phyloP scores from a whole-genome alignment of 2,113 vertebrate species.

The Microtus montanus region DNA sequence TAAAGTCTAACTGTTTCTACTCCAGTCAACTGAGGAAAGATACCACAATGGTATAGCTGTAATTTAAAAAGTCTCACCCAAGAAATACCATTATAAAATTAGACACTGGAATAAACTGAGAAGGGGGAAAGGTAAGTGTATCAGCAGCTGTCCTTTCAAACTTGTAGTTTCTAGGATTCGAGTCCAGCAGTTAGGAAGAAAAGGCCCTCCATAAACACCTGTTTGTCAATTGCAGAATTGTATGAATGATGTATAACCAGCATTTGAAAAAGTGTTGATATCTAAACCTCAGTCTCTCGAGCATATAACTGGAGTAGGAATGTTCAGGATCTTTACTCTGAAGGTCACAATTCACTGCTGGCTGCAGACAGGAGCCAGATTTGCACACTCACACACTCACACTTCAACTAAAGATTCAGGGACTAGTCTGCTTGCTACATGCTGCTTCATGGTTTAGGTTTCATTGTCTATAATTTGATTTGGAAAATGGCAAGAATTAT shows the following conservation, averaged over 20 bases:
- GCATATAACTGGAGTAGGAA: slow-evolving; percentile 19
- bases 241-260: slow-evolving; percentile 20
- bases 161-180: not conserved
- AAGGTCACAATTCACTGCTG: not conserved
- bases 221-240: not conserved
- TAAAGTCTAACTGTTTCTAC: slow-evolving; percentile 44
- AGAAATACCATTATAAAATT: not conserved
- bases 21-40: slow-evolving; percentile 39
- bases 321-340: slow-evolving; percentile 21
- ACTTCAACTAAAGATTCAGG: not conserved
- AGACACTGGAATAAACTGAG: slow-evolving; percentile 13
- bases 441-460: not conserved
- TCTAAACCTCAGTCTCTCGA: not conserved
- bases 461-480: too few relatives aligned
- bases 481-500: not conserved
- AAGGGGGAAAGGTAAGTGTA: not conserved
- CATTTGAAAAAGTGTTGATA: not conserved
- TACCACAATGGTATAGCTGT: not conserved
- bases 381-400: not conserved
- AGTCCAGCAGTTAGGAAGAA: not conserved
- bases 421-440: not conserved
- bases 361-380: slow-evolving; percentile 30
- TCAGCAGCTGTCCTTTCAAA: not conserved
- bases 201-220: not conserved
- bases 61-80: slow-evolving; percentile 29